phyloP scores from a whole-genome alignment of 2,113 vertebrate species.

The Antigone vipio region DNA sequence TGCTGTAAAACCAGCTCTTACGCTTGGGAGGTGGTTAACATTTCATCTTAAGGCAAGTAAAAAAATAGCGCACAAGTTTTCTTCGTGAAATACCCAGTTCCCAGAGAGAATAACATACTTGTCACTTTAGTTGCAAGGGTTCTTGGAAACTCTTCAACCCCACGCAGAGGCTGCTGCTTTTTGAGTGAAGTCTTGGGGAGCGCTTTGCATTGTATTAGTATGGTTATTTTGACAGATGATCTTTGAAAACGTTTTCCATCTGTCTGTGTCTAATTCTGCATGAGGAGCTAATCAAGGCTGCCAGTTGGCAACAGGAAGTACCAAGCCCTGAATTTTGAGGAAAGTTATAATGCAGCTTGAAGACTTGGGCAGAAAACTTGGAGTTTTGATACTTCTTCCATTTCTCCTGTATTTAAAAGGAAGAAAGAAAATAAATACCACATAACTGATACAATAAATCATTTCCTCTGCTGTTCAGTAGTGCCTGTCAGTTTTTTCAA shows the following conservation, averaged over 20 bases:
- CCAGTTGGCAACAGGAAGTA: not conserved
- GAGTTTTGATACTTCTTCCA: not conserved
- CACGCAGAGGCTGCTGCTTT: not conserved
- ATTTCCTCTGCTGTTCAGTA: not conserved
- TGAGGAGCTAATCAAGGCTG: not conserved
- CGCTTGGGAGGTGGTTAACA: not conserved
- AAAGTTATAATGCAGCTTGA: not conserved
- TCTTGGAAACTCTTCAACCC: constrained; percentile 16
- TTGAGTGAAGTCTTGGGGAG: not conserved
- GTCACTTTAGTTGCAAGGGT: not conserved
- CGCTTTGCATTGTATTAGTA: constrained; percentile 8
- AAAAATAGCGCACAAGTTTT: not conserved
- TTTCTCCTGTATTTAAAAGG: not conserved
- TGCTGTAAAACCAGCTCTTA: not conserved
- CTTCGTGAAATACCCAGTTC: not conserved
- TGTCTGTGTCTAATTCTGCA: constrained; percentile 20
- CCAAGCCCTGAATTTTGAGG: not conserved
- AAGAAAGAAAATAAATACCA: not conserved
- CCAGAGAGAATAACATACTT: not conserved
- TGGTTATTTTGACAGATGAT: constrained; percentile 20
- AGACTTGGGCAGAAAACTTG: not conserved
- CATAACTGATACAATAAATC: not conserved
- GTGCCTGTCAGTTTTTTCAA: not conserved
- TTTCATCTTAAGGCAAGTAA: not conserved
- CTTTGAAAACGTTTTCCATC: constrained; percentile 18